phyloP scores from a whole-genome alignment of 1,140 invertebrate genomes.

The Tenebrio molitor region DNA sequence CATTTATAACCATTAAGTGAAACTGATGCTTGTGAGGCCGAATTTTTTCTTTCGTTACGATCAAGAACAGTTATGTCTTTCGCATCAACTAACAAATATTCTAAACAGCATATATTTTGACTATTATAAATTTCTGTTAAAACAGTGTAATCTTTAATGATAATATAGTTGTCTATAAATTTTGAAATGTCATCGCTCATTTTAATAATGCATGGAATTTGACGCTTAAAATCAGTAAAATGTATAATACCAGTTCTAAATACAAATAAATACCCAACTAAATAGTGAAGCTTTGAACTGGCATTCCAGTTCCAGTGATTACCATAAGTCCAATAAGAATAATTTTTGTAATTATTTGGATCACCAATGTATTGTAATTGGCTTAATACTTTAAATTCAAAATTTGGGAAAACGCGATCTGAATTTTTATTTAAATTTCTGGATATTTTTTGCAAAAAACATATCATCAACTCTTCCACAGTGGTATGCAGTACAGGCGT shows the following conservation, averaged over 20 bases:
- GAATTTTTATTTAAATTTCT: too few species aligned
- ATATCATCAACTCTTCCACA: too few species aligned
- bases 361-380: constrained; percentile 10
- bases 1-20: background rate
- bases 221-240: background rate
- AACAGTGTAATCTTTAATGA: background rate
- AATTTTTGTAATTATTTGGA: background rate
- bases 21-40: background rate
- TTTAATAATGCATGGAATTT: constrained; percentile 39
- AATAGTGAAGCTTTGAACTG: background rate
- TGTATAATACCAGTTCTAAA: constrained; percentile 3
- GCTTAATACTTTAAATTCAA: constrained; percentile 1
- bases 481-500: too few species aligned
- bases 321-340: constrained; percentile 35
- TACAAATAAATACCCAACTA: constrained; percentile 5
- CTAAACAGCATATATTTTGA: background rate
- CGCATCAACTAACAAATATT: background rate
- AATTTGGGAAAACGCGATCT: too few species aligned
- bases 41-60: background rate
- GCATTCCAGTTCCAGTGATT: background rate
- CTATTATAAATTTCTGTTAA: background rate
- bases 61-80: background rate
- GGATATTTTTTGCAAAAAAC: too few species aligned
- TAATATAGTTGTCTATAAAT: background rate
- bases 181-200: background rate